Base-by-base conservation (phyloP, 2,113 vertebrate species). In the Oceanites oceanicus region DNA sequence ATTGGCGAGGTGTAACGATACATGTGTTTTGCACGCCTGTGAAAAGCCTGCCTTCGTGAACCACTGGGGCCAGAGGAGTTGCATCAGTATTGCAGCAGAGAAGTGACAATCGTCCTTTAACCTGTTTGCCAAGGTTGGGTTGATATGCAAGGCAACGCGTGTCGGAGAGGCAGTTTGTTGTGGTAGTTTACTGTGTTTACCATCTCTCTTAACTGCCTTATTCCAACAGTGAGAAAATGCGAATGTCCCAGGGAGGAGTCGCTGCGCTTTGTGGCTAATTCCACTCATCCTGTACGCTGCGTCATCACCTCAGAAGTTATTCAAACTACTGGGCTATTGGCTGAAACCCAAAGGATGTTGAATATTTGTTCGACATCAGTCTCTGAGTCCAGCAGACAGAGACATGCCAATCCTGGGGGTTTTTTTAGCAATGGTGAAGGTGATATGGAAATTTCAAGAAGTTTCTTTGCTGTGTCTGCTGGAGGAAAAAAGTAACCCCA, bases 21-120 rank as follows among this genome's bases (percentile, higher is more conserved):
- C 1, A 5, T 0, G 1, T 38, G 49, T 45, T 52, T 71, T 0
- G 0, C 30, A 15, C 0, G 3, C 26, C 19, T 50, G 17, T 45
- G 75, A 14, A n/a, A 45, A 40, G 36, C 44, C 14, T 49, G n/a
- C 21, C 22, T 67, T 72, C 10, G 0, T 12, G 27, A 56, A 26
- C 59, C 53, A 5, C 45, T 23, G 20, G 26, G 15, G 63, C 26
- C 7, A 32, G 30, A 38, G 70, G 30, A 50, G 18, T 8, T 10
- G 8, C 19, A 49, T 70, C 63, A 13, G 40, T 45, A 25, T 44
- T 52, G 25, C 25, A 36, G 44, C 22, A 53, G 55, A 22, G 72
- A 30, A 67, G 22, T 26, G 27, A 3, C 12, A 4, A 0, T 15
- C 10, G 26, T 21, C 32, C 47, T 19, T 59, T 52, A 30, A 6